Evolutionary conservation across 2,113 vertebrate species (phyloP).

Genomic region (Nipponia nippon): DNA sequence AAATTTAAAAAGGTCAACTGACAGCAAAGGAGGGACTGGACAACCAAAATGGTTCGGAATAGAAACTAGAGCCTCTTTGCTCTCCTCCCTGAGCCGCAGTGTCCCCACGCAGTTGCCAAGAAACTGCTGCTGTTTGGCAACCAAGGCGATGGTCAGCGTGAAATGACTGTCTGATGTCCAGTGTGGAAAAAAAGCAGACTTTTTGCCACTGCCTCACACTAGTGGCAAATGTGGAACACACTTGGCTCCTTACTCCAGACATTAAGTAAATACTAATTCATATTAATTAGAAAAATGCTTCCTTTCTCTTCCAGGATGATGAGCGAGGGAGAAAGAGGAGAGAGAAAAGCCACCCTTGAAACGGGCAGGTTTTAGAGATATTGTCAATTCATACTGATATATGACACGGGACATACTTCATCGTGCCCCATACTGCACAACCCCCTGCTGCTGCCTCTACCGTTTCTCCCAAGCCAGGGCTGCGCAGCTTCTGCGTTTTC

Average conservation of each 20-base stretch:
- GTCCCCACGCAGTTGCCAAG: background rate
- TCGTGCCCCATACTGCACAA: fast-evolving
- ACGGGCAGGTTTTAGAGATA: background rate
- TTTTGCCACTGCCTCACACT: fast-evolving
- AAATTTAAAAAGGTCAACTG: background rate
- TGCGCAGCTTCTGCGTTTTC: background rate
- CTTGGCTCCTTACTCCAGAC: background rate
- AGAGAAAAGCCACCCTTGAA: background rate
- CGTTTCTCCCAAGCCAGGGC: background rate
- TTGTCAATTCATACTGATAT: background rate
- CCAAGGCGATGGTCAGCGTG: background rate
- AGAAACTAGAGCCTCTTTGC: background rate
- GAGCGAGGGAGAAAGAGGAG: fast-evolving
- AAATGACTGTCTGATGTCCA: background rate
- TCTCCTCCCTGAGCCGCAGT: background rate
- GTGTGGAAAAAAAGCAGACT: background rate
- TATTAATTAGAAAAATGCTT: background rate
- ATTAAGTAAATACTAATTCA: background rate
- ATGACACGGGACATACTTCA: background rate
- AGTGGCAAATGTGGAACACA: background rate
- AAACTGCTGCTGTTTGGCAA: background rate
- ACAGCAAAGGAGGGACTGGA: background rate
- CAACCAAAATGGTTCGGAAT: background rate
- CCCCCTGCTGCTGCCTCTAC: background rate
- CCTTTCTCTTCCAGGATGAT: background rate